Base-by-base conservation (phyloP, 2,888 invertebrate species). In the Chrysomela aeneicollis region DNA sequence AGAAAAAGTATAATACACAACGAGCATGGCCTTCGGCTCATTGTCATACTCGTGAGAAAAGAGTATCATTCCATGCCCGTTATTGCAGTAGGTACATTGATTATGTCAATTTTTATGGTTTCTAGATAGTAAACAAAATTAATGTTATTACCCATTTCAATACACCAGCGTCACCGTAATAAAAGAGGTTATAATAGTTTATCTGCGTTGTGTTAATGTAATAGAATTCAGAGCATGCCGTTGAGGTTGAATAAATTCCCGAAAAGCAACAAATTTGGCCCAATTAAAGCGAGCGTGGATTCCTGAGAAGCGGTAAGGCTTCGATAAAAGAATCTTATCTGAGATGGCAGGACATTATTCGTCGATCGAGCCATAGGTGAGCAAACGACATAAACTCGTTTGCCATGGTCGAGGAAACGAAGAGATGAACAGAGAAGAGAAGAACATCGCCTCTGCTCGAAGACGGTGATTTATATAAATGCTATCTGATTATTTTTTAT, bases 401-500 rank as follows among this genome's bases (percentile, higher is more conserved):
- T 72, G 61, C 69, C 67, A 70, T 64, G 67, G 60, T 63, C 67
- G 61, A 66, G 51, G 63, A 61, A 67, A 67, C 65, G 59, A 63
- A 51, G 63, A 63, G 61, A 53, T 30, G 57, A 51, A 58, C 42
- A 1, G 46, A 32, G 55, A 61, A 32, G 18, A 32, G 18, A 35
- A 58, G 47, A 57, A 61, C 51, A 51, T 62, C 55, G 47, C 54
- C 50, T 59, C 62, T 62, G 42, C 61, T 62, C 61, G 42, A 62
- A 53, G 65, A 59, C 77, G 74, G 80, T 82, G 82, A 82, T 82
- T 82, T 82, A 82, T 82, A 82, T 79, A 81, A 81, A 81, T 79
- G 79, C 77, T 81, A 79, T 80, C 81, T 80, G 82, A 82, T 82
- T 81, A 81, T 82, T 81, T 81, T 81, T 81, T 78, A 78, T 78